Evolutionary conservation across 2,797 vertebrate species (phyloP).

Genomic region (Saguinus oedipus): DNA sequence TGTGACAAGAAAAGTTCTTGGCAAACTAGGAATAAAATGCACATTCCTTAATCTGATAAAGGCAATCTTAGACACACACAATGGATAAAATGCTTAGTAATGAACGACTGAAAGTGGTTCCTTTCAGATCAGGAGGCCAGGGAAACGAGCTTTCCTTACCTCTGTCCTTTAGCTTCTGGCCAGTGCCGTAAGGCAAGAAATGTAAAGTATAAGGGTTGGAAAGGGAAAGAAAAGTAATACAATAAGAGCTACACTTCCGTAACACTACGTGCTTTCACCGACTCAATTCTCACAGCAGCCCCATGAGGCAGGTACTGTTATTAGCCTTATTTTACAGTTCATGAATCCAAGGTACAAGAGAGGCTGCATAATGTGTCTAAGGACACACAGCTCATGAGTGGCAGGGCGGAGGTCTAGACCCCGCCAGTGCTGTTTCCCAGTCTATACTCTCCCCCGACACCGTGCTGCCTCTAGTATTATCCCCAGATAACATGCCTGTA

Average conservation of each 20-base stretch:
- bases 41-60: neutral
- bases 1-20: neutral
- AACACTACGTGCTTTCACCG: neutral
- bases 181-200: neutral
- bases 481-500: neutral
- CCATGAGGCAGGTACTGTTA: no score
- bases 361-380: neutral
- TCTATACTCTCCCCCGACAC: no score
- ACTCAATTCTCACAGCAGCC: neutral
- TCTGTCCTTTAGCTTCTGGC: neutral
- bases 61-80: neutral
- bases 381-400: no score
- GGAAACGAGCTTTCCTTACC: neutral
- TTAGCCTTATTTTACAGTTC: neutral
- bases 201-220: neutral
- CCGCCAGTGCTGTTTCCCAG: neutral
- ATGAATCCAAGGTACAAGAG: neutral
- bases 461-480: neutral
- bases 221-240: neutral
- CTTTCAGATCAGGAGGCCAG: neutral
- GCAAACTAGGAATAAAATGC: neutral
- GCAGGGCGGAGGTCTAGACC: neutral
- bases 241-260: neutral
- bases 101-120: neutral
- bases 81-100: neutral